phyloP scores from a whole-genome alignment of 2,797 vertebrate genomes.

The Pitangus sulphuratus region DNA sequence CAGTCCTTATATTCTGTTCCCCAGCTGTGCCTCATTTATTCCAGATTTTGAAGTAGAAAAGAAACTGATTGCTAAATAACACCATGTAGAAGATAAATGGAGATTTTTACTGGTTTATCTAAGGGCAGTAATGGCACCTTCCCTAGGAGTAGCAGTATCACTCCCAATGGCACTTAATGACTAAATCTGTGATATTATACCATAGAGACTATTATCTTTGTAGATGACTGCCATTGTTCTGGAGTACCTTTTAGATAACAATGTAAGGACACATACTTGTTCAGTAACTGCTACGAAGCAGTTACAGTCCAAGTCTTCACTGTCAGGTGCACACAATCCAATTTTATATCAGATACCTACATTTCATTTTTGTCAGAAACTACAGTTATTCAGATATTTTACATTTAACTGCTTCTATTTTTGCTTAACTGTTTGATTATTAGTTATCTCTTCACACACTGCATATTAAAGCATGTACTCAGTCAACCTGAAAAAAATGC shows the following conservation, averaged over 20 bases:
- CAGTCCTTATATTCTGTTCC: neutral
- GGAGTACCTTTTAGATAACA: neutral
- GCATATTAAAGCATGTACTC: neutral
- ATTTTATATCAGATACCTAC: neutral
- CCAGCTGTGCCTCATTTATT: constrained; percentile 21
- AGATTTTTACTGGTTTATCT: constrained; percentile 32
- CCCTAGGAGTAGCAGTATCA: neutral
- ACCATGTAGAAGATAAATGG: constrained; percentile 9
- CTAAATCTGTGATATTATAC: constrained; percentile 22
- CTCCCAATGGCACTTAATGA: neutral
- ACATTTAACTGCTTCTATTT: neutral
- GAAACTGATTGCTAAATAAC: constrained; percentile 46
- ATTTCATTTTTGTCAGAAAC: neutral
- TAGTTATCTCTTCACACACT: neutral
- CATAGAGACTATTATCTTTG: neutral
- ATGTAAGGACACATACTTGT: neutral
- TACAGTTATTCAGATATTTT: neutral
- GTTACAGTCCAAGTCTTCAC: neutral
- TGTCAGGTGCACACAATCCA: neutral
- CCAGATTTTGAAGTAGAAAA: constrained; percentile 28
- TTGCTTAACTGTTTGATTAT: neutral
- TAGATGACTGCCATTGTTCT: constrained; percentile 4
- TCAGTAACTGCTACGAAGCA: neutral
- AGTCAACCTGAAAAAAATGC: neutral
- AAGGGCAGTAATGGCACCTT: neutral